phyloP scores from a whole-genome alignment of 2,797 vertebrate genomes.

The Trachops cirrhosus region DNA sequence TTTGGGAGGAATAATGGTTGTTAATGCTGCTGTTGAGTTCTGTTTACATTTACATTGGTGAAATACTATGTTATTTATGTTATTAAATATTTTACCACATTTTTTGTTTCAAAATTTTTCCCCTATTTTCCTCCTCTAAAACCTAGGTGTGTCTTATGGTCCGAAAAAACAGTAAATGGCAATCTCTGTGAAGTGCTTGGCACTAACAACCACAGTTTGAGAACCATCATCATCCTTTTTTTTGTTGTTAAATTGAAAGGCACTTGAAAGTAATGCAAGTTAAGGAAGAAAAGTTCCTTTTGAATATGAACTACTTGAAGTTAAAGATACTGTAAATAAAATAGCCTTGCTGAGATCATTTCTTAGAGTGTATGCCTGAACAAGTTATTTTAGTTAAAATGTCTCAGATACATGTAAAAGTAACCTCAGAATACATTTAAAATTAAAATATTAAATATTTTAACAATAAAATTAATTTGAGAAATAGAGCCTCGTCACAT shows the following conservation, averaged over 20 bases:
- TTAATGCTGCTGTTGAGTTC: too few relatives aligned
- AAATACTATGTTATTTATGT: too few relatives aligned
- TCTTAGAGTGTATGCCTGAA: neutral
- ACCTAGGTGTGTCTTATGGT: too few relatives aligned
- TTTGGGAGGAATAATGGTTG: too few relatives aligned
- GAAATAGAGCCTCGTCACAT: neutral
- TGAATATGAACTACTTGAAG: neutral
- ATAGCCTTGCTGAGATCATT: neutral
- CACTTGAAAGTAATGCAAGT: neutral
- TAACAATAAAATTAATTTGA: slow-evolving; percentile 1
- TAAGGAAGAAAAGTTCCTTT: slow-evolving; percentile 10
- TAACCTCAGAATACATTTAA: neutral
- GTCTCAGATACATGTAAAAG: slow-evolving; percentile 30
- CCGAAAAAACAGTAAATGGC: too few relatives aligned
- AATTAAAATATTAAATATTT: slow-evolving; percentile 30
- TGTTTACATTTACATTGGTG: too few relatives aligned
- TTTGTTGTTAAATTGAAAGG: slow-evolving; percentile 11
- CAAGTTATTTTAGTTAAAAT: slow-evolving; percentile 39
- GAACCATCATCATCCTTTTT: neutral
- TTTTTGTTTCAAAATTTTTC: too few relatives aligned
- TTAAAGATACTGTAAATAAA: slow-evolving; percentile 39
- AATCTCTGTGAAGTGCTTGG: neutral
- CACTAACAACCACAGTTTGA: neutral
- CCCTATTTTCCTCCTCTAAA: too few relatives aligned
- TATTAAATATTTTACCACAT: too few relatives aligned